A percentile compares a stretch with the other conserved stretches of the same genome.
These are phyloP conservation scores for Gymnoscopelus microlampas DNA, from an alignment of 2,797 vertebrate genomes.

Conservation along the genomic window DNA sequence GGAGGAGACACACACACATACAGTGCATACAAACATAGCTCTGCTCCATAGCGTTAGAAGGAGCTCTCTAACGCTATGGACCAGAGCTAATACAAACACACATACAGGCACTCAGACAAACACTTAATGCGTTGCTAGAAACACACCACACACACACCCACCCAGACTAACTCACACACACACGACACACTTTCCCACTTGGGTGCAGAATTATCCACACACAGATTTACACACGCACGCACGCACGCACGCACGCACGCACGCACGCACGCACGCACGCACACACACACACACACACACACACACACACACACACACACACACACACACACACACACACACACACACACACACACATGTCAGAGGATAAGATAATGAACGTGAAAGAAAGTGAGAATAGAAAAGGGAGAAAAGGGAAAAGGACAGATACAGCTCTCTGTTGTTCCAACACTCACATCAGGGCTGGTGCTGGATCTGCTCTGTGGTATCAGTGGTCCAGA, in stretches of 20 bases:
- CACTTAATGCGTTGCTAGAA: too few species aligned
- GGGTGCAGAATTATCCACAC: background rate
- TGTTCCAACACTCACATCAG: background rate
- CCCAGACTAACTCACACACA: background rate
- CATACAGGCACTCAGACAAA: too few species aligned
- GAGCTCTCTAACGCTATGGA: too few species aligned
- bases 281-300: background rate
- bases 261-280: background rate
- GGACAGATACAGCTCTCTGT: conserved; percentile 18
- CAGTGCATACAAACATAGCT: too few species aligned
- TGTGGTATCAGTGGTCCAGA: conserved; percentile 27
- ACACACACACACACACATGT: background rate
- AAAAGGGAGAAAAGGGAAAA: background rate
- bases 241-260: background rate
- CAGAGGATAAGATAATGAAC: conserved; percentile 3
- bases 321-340: background rate
- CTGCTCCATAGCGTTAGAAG: too few species aligned
- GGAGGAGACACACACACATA: too few species aligned
- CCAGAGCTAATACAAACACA: too few species aligned
- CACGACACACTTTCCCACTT: background rate
- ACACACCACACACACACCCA: background rate
- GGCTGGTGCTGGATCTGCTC: conserved; percentile 4
- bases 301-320: conserved; percentile 3
- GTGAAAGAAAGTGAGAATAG: conserved; percentile 39
- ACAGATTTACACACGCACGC: background rate